These are phyloP conservation scores for Paralinhomoeus sp. DNA, from an alignment of 2,888 invertebrate genomes.

Conservation along the genomic window DNA sequence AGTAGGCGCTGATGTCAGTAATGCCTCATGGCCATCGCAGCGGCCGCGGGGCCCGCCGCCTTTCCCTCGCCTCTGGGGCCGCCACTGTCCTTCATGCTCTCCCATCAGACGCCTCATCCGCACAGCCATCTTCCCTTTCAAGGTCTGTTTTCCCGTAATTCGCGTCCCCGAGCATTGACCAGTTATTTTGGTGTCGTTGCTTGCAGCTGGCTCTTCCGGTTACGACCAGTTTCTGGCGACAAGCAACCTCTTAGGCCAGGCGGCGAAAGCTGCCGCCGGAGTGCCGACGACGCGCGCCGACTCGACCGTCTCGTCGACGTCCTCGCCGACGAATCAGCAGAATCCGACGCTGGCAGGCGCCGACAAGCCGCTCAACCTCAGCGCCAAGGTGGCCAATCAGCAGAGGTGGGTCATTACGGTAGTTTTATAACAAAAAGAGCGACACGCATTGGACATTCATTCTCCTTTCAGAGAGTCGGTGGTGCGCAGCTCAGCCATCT, in stretches of 20 bases:
- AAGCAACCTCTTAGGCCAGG: not conserved
- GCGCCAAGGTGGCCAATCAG: slow-evolving; percentile 1
- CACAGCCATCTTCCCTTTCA: too few relatives aligned
- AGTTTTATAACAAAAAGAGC: not conserved
- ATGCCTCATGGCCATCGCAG: not conserved
- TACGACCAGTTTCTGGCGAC: not conserved
- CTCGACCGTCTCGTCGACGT: too few relatives aligned
- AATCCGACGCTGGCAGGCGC: not conserved
- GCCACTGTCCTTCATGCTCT: too few relatives aligned
- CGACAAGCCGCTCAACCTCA: slow-evolving; percentile 1
- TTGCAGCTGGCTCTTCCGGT: not conserved
- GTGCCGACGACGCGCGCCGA: not conserved
- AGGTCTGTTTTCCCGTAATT: too few relatives aligned
- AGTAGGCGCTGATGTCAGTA: not conserved
- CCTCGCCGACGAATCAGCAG: too few relatives aligned
- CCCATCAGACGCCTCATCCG: too few relatives aligned
- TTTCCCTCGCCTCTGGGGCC: not conserved
- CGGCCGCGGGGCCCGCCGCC: not conserved
- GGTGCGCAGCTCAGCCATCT: not conserved
- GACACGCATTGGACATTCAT: too few relatives aligned
- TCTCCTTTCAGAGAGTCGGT: not conserved
- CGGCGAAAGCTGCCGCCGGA: too few relatives aligned
- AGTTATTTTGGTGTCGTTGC: too few relatives aligned
- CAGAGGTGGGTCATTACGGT: not conserved
- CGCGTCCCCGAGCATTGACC: too few relatives aligned